Base-by-base conservation (phyloP, 2,888 invertebrate species). In the Eristalis arbustorum region DNA sequence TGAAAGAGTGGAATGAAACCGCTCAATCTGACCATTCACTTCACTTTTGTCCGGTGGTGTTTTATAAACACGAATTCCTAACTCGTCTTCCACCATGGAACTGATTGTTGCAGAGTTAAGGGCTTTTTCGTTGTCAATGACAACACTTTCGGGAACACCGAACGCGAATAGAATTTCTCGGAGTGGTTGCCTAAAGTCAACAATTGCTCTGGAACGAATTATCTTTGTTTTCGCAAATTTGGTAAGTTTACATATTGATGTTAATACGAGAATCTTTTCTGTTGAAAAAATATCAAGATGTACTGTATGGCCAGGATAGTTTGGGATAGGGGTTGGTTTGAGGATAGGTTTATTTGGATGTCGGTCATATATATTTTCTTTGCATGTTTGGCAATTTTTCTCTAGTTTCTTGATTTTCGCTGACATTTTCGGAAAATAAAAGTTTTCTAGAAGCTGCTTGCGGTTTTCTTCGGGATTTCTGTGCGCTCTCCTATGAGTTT, bases 391-490 rank as follows among this genome's bases (percentile, higher is more conserved):
- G 61, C 83, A 78, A 42, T 78, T 77, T 61, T 78, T 78, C 0
- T 74, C 68, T 61, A 74, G 28, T 64, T 57, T 40, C 57, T 78
- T 83, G 23, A 77, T 67, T 22, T 83, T 77, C 28, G 73, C 62
- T 61, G 67, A 57, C 73, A 83, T 83, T 67, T 63, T 66, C 13
- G 83, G 77, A 40, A 83, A 77, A 28, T 83, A 73, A 57, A 66
- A 83, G 23, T 77, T 25, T 66, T 77, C 68, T 22, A 68, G 18
- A 6, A 73, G 28, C 59, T 74, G 74, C 8, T 64, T 56, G 0
- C 57, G 13, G 62, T 73, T 77, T 73, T 83, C 77, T 31, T 64
- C 78, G 31, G 74, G 61, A 22, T 69, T 78, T 37, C 78, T 40
- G 37, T 79, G 67, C 2, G 79, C 59, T 67, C 79, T 79, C 5